phyloP scores from a whole-genome alignment of 2,797 vertebrate species.

The Dipus sagitta region DNA sequence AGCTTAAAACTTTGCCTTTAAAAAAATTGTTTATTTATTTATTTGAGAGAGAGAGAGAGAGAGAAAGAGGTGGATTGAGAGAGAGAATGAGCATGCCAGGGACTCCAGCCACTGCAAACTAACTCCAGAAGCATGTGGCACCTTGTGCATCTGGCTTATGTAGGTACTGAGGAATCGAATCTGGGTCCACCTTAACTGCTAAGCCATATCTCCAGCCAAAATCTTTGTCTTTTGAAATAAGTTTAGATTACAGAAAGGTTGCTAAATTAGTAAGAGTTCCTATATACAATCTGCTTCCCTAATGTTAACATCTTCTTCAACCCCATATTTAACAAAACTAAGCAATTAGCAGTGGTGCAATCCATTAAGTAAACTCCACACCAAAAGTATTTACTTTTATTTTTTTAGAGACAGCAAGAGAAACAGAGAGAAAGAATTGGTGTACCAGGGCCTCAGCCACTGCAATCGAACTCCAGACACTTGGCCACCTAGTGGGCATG shows the following conservation, averaged over 20 bases:
- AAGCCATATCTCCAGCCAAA: no score
- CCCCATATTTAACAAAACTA: conserved; percentile 43
- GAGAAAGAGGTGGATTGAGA: no score
- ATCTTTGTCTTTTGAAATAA: conserved; percentile 42
- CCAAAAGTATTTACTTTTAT: background rate
- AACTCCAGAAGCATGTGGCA: no score
- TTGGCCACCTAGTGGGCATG: no score
- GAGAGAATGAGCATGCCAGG: no score
- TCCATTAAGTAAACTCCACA: background rate
- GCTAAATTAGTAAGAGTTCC: background rate
- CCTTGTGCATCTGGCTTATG: no score
- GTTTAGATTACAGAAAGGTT: conserved; percentile 36
- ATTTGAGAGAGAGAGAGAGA: no score
- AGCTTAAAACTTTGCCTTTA: conserved; percentile 10
- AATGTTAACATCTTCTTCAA: background rate
- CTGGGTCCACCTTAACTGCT: no score
- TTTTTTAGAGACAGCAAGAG: background rate
- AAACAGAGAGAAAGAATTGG: background rate
- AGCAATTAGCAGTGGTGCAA: conserved; percentile 5
- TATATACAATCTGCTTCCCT: background rate
- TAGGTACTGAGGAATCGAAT: no score
- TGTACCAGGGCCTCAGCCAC: background rate
- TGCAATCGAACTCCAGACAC: no score
- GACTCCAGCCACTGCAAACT: no score
- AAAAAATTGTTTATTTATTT: background rate